Conservation (phyloP, 2,113 vertebrate species). For the Entelurus aequoreus region DNA sequence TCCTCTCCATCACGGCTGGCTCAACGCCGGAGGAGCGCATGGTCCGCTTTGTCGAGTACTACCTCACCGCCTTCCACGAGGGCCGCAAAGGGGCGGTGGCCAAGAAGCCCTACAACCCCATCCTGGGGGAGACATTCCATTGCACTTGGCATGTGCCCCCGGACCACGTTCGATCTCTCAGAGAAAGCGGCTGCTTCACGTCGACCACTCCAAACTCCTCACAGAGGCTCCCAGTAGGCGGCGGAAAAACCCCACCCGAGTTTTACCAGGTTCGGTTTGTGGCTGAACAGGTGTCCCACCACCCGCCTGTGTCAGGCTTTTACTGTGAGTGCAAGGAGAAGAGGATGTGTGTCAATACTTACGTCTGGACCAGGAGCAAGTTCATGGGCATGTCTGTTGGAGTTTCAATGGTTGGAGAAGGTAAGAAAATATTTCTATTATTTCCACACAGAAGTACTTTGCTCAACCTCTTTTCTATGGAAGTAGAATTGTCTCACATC, state of each 20-base stretch:
- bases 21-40: constrained; percentile 86
- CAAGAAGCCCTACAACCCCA: constrained; percentile 96
- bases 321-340: constrained; percentile 94
- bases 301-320: constrained; percentile 91
- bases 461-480: too few species aligned
- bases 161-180: constrained; percentile 75
- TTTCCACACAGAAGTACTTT: neutral
- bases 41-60: constrained; percentile 91
- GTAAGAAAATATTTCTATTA: constrained; percentile 54
- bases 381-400: constrained; percentile 98
- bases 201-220: neutral
- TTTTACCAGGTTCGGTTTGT: constrained; percentile 86
- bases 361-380: constrained; percentile 98
- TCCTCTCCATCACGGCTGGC: constrained; percentile 83
- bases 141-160: constrained; percentile 91
- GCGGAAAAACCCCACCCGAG: constrained; percentile 42
- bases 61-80: constrained; percentile 92
- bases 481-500: too few species aligned
- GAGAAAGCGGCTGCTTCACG: constrained; percentile 50
- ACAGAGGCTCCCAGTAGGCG: constrained; percentile 21
- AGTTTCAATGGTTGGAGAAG: constrained; percentile 96
- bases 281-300: constrained; percentile 94
- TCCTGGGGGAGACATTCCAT: constrained; percentile 90
- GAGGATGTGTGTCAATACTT: constrained; percentile 84
- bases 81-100: constrained; percentile 90